A percentile compares a stretch with the other conserved stretches of the same genome.
Evolutionary conservation across 2,888 invertebrate species (phyloP).

Genomic region (Philaethria dido): DNA sequence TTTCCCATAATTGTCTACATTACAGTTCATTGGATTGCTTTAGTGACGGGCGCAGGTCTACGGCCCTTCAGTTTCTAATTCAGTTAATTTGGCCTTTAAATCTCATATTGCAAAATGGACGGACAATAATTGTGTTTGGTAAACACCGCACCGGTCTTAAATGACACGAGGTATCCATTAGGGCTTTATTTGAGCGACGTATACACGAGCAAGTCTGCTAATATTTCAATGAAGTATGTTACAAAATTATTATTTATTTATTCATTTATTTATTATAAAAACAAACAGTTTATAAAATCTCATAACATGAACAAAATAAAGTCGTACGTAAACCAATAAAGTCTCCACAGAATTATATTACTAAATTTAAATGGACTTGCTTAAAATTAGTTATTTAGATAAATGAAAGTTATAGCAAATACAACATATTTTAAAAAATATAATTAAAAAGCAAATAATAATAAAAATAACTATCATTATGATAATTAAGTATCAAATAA

Average conservation of each 20-base stretch:
- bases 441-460: too few species aligned
- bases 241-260: not conserved
- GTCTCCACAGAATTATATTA: too few species aligned
- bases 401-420: too few species aligned
- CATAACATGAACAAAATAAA: too few species aligned
- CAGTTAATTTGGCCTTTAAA: conserved; percentile 80
- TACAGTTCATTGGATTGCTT: conserved; percentile 42
- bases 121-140: conserved; percentile 77
- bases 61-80: conserved; percentile 69
- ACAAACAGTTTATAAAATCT: too few species aligned
- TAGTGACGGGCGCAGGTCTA: conserved; percentile 52
- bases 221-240: not conserved
- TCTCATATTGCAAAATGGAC: conserved; percentile 81
- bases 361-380: too few species aligned
- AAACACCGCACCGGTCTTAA: conserved; percentile 61
- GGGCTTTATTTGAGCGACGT: conserved; percentile 42
- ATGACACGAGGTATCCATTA: conserved; percentile 65
- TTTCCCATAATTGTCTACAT: conserved; percentile 38
- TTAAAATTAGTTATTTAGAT: too few species aligned
- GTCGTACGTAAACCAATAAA: too few species aligned
- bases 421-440: too few species aligned
- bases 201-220: not conserved
- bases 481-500: too few species aligned
- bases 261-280: not conserved
- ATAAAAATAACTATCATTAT: too few species aligned